Conservation (phyloP, 2,888 invertebrate genomes). For the Bibio marci region DNA sequence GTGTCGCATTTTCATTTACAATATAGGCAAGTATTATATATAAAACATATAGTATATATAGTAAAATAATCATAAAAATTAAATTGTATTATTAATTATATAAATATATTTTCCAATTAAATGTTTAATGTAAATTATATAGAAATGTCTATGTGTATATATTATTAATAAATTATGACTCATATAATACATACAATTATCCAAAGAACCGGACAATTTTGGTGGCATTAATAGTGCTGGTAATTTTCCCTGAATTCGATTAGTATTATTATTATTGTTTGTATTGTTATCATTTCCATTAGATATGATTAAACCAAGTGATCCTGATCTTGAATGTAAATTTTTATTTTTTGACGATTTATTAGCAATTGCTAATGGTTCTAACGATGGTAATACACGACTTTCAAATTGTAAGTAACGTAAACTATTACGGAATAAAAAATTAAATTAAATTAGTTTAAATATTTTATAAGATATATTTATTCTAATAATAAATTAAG, state of each 20-base stretch:
- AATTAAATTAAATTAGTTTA: too few species aligned
- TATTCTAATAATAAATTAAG: neutral
- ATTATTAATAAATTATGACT: too few species aligned
- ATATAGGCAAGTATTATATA: too few species aligned
- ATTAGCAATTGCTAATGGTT: constrained; percentile 14
- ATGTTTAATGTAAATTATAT: too few species aligned
- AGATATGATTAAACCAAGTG: constrained; percentile 7
- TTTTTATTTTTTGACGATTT: neutral
- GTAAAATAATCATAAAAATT: too few species aligned
- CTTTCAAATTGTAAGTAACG: constrained; percentile 42
- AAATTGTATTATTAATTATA: too few species aligned
- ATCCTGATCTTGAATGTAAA: constrained; percentile 9
- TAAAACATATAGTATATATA: too few species aligned
- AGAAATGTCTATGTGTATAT: too few species aligned
- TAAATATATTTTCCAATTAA: too few species aligned
- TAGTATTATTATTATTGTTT: neutral
- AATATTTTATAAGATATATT: neutral
- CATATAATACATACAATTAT: constrained; percentile 13
- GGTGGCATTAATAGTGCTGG: constrained; percentile 12
- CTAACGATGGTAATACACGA: constrained; percentile 27
- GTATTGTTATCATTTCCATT: constrained; percentile 6
- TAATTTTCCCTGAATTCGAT: constrained; percentile 8
- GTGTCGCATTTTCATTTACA: too few species aligned
- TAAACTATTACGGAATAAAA: constrained; percentile 31
- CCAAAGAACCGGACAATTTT: constrained; percentile 9